Percentiles rank a stretch among this genome's conserved stretches.
phyloP scores from a whole-genome alignment of 2,888 invertebrate species.

The Endotricha flammealis region DNA sequence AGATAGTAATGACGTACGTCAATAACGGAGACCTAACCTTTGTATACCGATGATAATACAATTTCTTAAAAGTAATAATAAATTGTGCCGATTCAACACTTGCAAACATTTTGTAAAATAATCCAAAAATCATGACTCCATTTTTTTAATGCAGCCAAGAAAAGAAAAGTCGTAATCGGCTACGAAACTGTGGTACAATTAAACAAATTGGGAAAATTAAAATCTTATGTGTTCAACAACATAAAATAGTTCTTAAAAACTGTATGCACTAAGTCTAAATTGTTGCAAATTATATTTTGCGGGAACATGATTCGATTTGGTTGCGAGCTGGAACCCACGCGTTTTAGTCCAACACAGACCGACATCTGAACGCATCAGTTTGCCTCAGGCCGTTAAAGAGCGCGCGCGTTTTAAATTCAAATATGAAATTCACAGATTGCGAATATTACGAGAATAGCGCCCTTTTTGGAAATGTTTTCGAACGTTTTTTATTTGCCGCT shows the following conservation, averaged over 20 bases:
- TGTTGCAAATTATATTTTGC: conserved; percentile 26
- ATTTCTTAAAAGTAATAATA: too few relatives aligned
- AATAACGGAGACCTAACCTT: neutral
- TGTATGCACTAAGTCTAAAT: conserved; percentile 35
- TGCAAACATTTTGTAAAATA: too few relatives aligned
- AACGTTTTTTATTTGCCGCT: conserved; percentile 8
- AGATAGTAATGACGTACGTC: neutral
- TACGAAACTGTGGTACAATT: conserved; percentile 38
- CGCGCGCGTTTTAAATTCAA: conserved; percentile 51
- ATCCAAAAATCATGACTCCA: too few relatives aligned
- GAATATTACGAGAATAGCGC: conserved; percentile 22
- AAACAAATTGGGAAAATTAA: conserved; percentile 47
- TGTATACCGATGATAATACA: neutral
- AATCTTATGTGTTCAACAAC: conserved; percentile 37
- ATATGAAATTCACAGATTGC: conserved; percentile 33
- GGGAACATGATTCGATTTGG: conserved; percentile 43
- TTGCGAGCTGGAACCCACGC: conserved; percentile 50
- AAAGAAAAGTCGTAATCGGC: too few relatives aligned
- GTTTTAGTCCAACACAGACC: conserved; percentile 48
- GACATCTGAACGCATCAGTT: conserved; percentile 55
- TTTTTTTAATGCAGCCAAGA: too few relatives aligned
- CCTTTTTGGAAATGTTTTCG: conserved; percentile 18
- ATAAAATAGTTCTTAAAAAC: conserved; percentile 27
- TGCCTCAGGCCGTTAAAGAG: conserved; percentile 37
- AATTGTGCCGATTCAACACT: too few relatives aligned